Percentiles rank a stretch among this genome's conserved stretches.
Conservation (phyloP, 1,140 invertebrate genomes). For the Atta colombica region DNA sequence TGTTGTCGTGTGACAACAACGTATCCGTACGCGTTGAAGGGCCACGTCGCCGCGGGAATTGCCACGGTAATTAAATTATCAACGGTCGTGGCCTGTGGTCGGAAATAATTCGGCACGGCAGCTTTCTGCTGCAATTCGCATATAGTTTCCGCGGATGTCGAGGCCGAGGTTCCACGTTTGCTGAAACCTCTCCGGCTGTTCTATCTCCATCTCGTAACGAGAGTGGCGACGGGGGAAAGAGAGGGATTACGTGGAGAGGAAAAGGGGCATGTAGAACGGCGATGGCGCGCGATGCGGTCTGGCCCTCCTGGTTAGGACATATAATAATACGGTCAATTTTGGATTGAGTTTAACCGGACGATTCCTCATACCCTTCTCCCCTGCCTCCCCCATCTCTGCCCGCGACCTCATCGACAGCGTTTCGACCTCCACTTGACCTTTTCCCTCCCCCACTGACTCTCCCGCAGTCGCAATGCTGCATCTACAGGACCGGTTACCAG, state of each 20-base stretch:
- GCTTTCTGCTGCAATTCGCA: constrained; percentile 81
- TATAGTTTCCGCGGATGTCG: constrained; percentile 78
- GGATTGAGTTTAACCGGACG: constrained; percentile 80
- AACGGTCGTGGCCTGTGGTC: constrained; percentile 81
- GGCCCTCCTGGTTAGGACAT: constrained; percentile 76
- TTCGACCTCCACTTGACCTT: constrained; percentile 70
- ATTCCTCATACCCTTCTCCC: constrained; percentile 58
- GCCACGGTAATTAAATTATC: constrained; percentile 84
- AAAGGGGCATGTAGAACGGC: not conserved
- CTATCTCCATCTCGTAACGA: constrained; percentile 61
- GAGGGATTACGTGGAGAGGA: constrained; percentile 33
- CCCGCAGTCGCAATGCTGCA: constrained; percentile 64
- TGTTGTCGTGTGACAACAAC: constrained; percentile 40
- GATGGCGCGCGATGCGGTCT: constrained; percentile 68
- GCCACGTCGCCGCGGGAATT: constrained; percentile 74
- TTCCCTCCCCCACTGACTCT: constrained; percentile 17
- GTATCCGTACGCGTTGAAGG: constrained; percentile 60
- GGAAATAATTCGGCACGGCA: constrained; percentile 84
- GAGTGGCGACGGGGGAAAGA: constrained; percentile 44
- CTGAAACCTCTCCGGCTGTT: constrained; percentile 69
- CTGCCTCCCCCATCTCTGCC: constrained; percentile 14
- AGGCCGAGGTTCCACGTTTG: constrained; percentile 69
- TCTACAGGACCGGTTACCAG: constrained; percentile 69
- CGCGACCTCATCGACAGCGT: constrained; percentile 64
- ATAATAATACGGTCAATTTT: constrained; percentile 85